These are phyloP conservation scores for Oreochromis tanganicae DNA, from an alignment of 2,113 vertebrate species.

Conservation along the genomic window DNA sequence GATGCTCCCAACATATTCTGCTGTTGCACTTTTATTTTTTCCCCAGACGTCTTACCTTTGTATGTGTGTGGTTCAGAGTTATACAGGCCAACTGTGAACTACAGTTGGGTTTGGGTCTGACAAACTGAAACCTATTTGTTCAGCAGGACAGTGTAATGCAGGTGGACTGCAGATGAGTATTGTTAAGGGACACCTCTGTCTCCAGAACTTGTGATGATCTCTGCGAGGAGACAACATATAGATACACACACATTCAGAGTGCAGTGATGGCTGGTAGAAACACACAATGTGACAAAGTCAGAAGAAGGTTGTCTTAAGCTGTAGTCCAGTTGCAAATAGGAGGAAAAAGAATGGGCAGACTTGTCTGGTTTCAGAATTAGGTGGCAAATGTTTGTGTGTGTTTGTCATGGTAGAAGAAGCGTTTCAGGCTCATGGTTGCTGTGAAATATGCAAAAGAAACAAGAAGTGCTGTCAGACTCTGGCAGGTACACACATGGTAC, in stretches of 20 bases:
- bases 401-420: not conserved
- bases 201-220: conserved; percentile 17
- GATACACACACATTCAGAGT: not conserved
- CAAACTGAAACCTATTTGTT: conserved; percentile 52
- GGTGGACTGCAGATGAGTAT: conserved; percentile 21
- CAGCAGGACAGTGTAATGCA: conserved; percentile 19
- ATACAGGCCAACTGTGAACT: not conserved
- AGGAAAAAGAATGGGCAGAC: conserved; percentile 20
- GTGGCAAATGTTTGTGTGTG: not conserved
- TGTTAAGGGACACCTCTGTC: conserved; percentile 51
- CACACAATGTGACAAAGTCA: conserved; percentile 45
- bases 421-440: not conserved
- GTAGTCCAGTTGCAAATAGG: conserved; percentile 24
- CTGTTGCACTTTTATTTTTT: not conserved
- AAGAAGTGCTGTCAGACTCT: conserved; percentile 35
- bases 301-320: conserved; percentile 25
- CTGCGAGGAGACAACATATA: conserved; percentile 10
- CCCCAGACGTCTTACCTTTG: not conserved
- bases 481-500: not conserved
- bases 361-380: conserved; percentile 35
- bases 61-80: not conserved
- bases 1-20: not conserved
- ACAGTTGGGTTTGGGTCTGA: conserved; percentile 33
- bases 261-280: not conserved
- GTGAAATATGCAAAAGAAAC: conserved; percentile 47